phyloP scores from a whole-genome alignment of 2,113 vertebrate species.

The Bagarius yarrelli region DNA sequence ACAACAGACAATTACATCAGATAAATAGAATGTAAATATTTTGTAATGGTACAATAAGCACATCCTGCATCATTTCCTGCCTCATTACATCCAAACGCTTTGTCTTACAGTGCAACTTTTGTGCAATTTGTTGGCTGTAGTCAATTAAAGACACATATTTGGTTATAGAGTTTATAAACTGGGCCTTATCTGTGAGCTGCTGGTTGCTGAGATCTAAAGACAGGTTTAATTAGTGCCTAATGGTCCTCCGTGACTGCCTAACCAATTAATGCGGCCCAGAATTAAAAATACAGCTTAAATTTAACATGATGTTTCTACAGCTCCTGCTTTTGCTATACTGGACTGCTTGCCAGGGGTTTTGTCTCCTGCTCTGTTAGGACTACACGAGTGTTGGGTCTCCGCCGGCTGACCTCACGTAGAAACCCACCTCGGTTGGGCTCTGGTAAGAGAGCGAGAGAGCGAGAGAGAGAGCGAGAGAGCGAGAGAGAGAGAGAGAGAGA shows the following conservation, averaged over 20 bases:
- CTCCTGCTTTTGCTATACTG: conserved; percentile 37
- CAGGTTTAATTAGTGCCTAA: not conserved
- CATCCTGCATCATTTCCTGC: not conserved
- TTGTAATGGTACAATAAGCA: not conserved
- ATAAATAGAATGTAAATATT: not conserved
- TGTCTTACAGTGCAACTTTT: not conserved
- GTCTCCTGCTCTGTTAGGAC: conserved; percentile 58
- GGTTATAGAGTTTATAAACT: not conserved
- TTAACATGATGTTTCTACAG: not conserved
- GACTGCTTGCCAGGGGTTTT: conserved; percentile 36
- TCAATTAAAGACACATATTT: not conserved
- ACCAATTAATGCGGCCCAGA: not conserved
- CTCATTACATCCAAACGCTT: not conserved
- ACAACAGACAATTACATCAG: not conserved
- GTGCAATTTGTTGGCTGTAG: too few relatives aligned
- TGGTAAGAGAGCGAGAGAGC: conserved; percentile 50
- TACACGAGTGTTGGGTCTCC: not conserved
- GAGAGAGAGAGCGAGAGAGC: conserved; percentile 20
- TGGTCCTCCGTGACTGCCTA: not conserved
- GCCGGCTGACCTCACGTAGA: conserved; percentile 38
- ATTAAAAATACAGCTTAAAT: not conserved
- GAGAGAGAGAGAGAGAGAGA: too few relatives aligned
- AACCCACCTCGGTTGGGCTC: conserved; percentile 61
- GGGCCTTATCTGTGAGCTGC: not conserved
- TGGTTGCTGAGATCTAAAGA: conserved; percentile 7